Evolutionary conservation across 2,113 vertebrate species (phyloP), one percentile per base, ranked within the genome.

Genomic region (Centropristis striata): DNA sequence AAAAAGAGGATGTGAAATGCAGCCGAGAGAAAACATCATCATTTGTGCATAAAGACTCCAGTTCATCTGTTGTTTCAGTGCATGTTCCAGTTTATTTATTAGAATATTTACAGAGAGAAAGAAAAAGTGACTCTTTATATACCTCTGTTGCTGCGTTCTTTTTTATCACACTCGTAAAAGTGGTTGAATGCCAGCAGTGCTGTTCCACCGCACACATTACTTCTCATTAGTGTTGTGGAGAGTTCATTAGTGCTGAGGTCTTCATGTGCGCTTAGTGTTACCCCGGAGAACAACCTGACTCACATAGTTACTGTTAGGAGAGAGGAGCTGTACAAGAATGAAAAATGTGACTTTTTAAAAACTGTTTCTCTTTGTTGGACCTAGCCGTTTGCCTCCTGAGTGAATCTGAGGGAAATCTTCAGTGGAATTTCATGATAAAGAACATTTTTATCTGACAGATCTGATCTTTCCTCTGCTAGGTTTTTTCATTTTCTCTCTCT

Each of bases 81-180:
- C 92, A 94, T 90, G 92, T 94, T 93, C 61, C 76, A 91, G 76
- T 95, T 94, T 94, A 94, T 94, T 94, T 84, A 80, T 72, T 83
- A 61, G 72, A 82, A 78, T 95, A 95, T 95, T 91, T 95, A 96
- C 95, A 86, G 59, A 92, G 67, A 81, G 69, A 80, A 51, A 80
- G 46, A 68, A 80, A 60, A 81, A 37, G 79, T 68, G 76, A 64
- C 65, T 85, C 76, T 70, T 78, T 78, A 74, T 75, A 47, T 39
- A 49, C 71, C 74, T 83, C 60, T 51, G 76, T 65, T 47, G 60
- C 36, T 28, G 23, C 66, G 46, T 36, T 74, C 20, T 23, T 53
- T 59, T 28, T 58, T 8, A 54, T 72, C 42, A 59, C 60, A 63
- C n/a, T 63, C 23, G 18, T 70, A 55, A 81, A 46, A 80, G 86